Evolutionary conservation across 2,113 vertebrate genomes (phyloP).

Genomic region (Microcebus ravelobensis): DNA sequence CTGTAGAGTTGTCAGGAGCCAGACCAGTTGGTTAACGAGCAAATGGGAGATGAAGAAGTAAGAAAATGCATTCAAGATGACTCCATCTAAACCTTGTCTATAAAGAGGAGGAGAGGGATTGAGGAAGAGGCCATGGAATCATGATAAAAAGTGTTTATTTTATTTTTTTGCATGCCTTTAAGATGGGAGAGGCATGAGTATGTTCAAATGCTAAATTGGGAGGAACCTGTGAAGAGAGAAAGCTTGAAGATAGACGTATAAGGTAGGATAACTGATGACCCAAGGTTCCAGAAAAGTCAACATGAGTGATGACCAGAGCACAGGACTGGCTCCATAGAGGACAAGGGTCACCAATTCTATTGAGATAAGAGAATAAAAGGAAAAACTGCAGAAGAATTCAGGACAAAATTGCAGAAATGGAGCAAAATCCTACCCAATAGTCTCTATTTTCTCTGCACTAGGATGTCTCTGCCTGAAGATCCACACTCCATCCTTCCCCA

Average conservation of each 20-base stretch:
- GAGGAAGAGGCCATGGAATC: neutral
- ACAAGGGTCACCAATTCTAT: neutral
- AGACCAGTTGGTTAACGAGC: neutral
- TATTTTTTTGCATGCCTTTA: conserved; percentile 11
- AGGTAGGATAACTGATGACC: neutral
- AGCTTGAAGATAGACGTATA: neutral
- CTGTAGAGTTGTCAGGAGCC: neutral
- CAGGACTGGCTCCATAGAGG: neutral
- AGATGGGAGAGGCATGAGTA: neutral
- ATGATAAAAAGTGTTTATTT: neutral
- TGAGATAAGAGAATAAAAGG: neutral
- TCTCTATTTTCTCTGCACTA: neutral
- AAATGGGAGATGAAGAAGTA: neutral
- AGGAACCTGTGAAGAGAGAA: neutral
- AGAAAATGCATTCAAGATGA: neutral
- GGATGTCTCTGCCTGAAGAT: neutral
- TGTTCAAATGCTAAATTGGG: neutral
- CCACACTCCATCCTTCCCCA: neutral
- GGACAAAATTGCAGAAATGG: neutral
- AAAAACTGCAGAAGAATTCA: neutral
- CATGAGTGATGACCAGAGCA: neutral
- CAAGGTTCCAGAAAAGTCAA: neutral
- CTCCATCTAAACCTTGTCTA: neutral
- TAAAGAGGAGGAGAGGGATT: neutral
- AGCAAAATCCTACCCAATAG: neutral